Base-by-base conservation (phyloP, 2,797 vertebrate species). In the Alcedo atthis region DNA sequence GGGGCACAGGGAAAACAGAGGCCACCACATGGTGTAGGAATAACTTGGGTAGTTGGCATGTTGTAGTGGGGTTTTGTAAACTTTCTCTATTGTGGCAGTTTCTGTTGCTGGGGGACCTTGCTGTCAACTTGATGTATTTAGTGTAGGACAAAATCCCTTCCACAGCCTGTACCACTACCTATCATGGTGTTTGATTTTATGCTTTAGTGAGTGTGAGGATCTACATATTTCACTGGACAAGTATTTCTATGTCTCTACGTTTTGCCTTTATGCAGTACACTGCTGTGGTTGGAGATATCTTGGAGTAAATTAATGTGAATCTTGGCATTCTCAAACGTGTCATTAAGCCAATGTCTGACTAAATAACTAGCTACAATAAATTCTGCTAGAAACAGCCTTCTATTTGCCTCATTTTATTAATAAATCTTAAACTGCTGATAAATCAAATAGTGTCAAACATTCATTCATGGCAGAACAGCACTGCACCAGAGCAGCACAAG, bases 1-100 rank as follows among this genome's bases (percentile, higher is more conserved):
- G 2, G 20, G 57, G 53, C 63, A 63, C 51, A 2, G 0, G 4
- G 32, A 16, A 18, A 86, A 57, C 0, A 1, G 8, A 79, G 77
- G 75, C 55, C 30, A 4, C 32, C 3, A 8, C 10, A 2, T 0
- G 1, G 57, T 1, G 37, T n/a, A 43, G 54, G 61, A 77, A 71
- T 17, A 51, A 32, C 59, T 68, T 63, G 43, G 26, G 43, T 78
- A 9, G 32, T 66, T 15, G 22, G 66, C 37, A 19, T 3, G 30
- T 28, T 76, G 57, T 3, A 25, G 61, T 12, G 14, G 46, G 6
- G 4, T 12, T 79, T 74, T 78, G 30, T 49, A 57, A 2, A 1
- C 2, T 2, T 2, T 51, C 74, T 76, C 90, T 74, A 46, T 43
- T 74, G 53, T 32, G 15, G 30, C 5, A 26, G 46, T 76, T 79